Evolutionary conservation across 2,113 vertebrate genomes (phyloP).

Genomic region (Reinhardtius hippoglossoides): DNA sequence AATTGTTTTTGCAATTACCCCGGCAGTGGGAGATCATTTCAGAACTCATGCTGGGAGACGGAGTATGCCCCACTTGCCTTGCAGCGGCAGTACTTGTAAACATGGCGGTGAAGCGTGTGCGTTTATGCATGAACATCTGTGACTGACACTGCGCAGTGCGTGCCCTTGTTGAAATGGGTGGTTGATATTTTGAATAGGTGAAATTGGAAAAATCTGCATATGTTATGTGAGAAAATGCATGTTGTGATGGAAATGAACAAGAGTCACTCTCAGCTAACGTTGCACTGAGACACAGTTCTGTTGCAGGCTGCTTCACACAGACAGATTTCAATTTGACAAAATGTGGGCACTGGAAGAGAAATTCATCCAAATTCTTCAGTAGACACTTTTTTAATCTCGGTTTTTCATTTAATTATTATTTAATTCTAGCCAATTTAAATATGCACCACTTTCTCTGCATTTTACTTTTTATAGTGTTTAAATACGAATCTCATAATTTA

Average conservation of each 20-base stretch:
- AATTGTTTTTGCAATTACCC: slow-evolving; percentile 36
- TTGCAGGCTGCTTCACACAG: not conserved
- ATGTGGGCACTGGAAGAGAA: not conserved
- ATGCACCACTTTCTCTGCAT: not conserved
- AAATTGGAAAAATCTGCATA: slow-evolving; percentile 11
- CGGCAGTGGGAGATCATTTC: slow-evolving; percentile 22
- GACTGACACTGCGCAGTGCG: not conserved
- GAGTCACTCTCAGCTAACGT: not conserved
- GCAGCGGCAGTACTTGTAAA: not conserved
- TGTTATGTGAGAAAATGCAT: slow-evolving; percentile 15
- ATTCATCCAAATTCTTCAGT: not conserved
- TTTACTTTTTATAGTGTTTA: not conserved
- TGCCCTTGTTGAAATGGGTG: slow-evolving; percentile 11
- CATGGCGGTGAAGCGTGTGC: not conserved
- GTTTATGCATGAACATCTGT: not conserved
- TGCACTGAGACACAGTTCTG: slow-evolving; percentile 1
- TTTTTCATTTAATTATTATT: not conserved
- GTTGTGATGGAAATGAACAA: not conserved
- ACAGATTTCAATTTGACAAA: not conserved
- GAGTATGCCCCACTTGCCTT: not conserved
- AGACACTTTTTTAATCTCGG: not conserved
- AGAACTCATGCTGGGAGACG: slow-evolving; percentile 34
- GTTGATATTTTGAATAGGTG: slow-evolving; percentile 1
- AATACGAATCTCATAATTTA: not conserved
- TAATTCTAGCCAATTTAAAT: not conserved